These are phyloP conservation scores for Upupa epops DNA, from an alignment of 2,113 vertebrate species.

Conservation along the genomic window DNA sequence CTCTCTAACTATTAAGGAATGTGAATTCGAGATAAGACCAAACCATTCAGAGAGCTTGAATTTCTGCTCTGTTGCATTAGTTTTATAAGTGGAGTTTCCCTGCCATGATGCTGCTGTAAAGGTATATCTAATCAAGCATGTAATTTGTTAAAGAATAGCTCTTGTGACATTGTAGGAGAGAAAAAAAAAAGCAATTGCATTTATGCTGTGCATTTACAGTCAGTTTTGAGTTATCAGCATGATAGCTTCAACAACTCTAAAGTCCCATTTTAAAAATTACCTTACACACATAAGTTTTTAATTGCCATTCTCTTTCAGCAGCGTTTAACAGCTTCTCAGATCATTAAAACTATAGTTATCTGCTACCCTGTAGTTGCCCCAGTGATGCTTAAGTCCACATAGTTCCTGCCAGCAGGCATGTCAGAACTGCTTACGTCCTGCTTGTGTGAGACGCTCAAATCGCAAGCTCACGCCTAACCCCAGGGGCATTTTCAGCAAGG, in stretches of 20 bases:
- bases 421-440: constrained; percentile 25
- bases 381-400: not conserved
- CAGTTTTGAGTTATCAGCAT: not conserved
- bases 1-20: not conserved
- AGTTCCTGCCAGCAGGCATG: constrained; percentile 40
- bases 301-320: constrained; percentile 7
- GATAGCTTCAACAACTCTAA: not conserved
- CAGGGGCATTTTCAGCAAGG: constrained; percentile 15
- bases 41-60: not conserved
- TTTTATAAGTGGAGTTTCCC: not conserved
- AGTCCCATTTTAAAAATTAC: not conserved
- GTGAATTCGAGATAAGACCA: not conserved
- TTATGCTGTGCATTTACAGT: not conserved
- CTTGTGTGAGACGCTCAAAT: not conserved
- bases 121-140: not conserved
- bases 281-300: not conserved
- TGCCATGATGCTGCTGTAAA: not conserved
- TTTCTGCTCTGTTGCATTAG: constrained; percentile 14
- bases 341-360: not conserved
- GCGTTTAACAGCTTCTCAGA: not conserved
- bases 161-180: not conserved
- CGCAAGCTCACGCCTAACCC: constrained; percentile 13
- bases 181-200: constrained; percentile 4
- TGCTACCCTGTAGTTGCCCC: constrained; percentile 21
- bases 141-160: not conserved